phyloP scores from a whole-genome alignment of 2,888 invertebrate genomes.

The Plutella xylostella region DNA sequence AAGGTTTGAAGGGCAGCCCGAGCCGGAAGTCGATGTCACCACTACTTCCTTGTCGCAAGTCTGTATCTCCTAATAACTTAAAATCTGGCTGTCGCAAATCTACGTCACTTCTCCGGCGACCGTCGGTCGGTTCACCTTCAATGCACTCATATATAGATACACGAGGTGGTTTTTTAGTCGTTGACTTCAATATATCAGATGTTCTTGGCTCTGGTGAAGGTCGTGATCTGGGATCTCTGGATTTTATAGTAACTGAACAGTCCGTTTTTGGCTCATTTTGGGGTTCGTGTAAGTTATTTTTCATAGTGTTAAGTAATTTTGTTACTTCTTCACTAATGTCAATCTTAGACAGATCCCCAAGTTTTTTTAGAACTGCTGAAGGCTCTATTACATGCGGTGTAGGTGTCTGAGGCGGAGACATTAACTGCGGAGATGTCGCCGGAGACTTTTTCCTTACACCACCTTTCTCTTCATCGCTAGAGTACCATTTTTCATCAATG shows the following conservation, averaged over 20 bases:
- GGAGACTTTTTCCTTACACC: slow-evolving; percentile 35
- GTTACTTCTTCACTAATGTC: slow-evolving; percentile 81
- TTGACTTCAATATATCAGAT: slow-evolving; percentile 23
- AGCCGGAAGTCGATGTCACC: slow-evolving; percentile 83
- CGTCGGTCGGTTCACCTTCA: slow-evolving; percentile 65
- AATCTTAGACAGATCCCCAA: slow-evolving; percentile 79
- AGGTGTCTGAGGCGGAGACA: slow-evolving; percentile 32
- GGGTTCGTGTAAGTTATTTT: slow-evolving; percentile 53
- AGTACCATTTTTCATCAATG: slow-evolving; percentile 80
- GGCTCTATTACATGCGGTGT: slow-evolving; percentile 68
- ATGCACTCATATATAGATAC: slow-evolving; percentile 72
- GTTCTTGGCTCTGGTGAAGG: slow-evolving; percentile 44
- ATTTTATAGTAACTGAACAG: slow-evolving; percentile 30
- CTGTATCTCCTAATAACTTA: slow-evolving; percentile 73
- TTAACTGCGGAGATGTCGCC: slow-evolving; percentile 38
- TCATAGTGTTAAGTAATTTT: slow-evolving; percentile 74
- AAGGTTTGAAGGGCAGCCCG: slow-evolving; percentile 81
- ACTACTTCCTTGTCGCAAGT: slow-evolving; percentile 67
- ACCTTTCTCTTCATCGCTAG: slow-evolving; percentile 80
- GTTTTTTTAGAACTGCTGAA: slow-evolving; percentile 67
- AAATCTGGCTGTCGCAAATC: slow-evolving; percentile 66
- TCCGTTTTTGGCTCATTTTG: slow-evolving; percentile 31
- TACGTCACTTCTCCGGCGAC: slow-evolving; percentile 58
- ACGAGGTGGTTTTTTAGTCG: slow-evolving; percentile 40
- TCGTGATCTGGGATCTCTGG: slow-evolving; percentile 52